A percentile compares a stretch with the other conserved stretches of the same genome.
These are phyloP conservation scores for Erebia aethiops DNA, from an alignment of 2,888 invertebrate genomes.

Conservation along the genomic window DNA sequence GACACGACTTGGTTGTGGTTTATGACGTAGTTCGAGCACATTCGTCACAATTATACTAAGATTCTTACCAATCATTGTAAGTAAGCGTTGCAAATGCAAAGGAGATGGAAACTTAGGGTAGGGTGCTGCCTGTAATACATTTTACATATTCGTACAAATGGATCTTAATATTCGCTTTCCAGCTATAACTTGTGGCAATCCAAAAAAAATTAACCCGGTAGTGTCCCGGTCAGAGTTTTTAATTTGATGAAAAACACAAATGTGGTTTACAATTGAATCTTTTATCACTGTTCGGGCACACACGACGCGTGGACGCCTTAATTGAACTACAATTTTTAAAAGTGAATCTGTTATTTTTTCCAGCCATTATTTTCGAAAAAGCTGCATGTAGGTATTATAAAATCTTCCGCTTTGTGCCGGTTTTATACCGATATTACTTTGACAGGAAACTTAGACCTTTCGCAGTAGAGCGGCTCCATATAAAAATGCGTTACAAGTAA, in stretches of 20 bases:
- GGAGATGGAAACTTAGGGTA: too few relatives aligned
- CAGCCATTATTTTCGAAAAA: constrained; percentile 3
- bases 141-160: too few relatives aligned
- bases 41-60: too few relatives aligned
- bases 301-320: constrained; percentile 49
- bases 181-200: background rate
- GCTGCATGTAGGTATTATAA: background rate
- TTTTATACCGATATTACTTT: too few relatives aligned
- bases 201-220: constrained; percentile 20
- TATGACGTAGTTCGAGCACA: too few relatives aligned
- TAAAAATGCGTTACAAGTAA: too few relatives aligned
- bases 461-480: too few relatives aligned
- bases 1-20: too few relatives aligned
- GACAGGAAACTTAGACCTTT: too few relatives aligned
- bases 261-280: constrained; percentile 67
- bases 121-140: too few relatives aligned
- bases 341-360: constrained; percentile 14
- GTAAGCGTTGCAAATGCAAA: too few relatives aligned
- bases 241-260: constrained; percentile 66
- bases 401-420: background rate
- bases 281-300: constrained; percentile 44
- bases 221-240: constrained; percentile 51
- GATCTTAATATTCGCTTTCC: background rate
- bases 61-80: too few relatives aligned
- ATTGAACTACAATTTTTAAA: constrained; percentile 43